Base-by-base conservation (phyloP, 2,113 vertebrate genomes). In the Zapornia atra region DNA sequence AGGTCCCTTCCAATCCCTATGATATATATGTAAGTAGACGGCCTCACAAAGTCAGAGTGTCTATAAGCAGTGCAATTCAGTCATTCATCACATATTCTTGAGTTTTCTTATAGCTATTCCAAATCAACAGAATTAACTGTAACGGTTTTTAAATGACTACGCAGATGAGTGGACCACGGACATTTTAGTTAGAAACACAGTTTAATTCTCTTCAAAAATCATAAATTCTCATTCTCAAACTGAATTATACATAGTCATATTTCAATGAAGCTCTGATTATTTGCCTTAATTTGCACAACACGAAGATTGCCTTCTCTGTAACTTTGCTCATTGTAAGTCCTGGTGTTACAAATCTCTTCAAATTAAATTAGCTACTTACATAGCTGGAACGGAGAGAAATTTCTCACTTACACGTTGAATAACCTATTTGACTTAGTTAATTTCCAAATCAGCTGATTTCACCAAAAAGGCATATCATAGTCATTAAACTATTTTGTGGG, bases 331-430 rank as follows among this genome's bases (percentile, higher is more conserved):
- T 20, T 53, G 46, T 59, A 92, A 70, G 29, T 83, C 71, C n/a
- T 31, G 31, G 31, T 72, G 50, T 72, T 86, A 68, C 57, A 90
- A 88, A 84, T 71, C 21, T 90, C 88, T 86, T 84, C 42, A 69
- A 80, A 93, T 71, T 92, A 89, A 87, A 88, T 75, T 88, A 85
- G 34, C 31, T 85, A 59, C 71, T 86, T 95, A 79, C 48, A 69
- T 56, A 77, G 34, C 50, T 77, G 50, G 65, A 86, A 89, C 87
- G 36, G 50, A 92, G 17, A 85, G n/a, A 6, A 76, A 57, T 79
- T 88, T 93, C 72, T 88, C 65, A 84, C 83, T 84, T 84, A 44
- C 12, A 22, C 24, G 22, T 79, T 78, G 82, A 94, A 91, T 72
- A 88, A 75, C 36, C 28, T 46, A 44, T 73, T 77, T 68, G 21